A percentile compares a stretch with the other conserved stretches of the same genome.
Conservation (phyloP, 2,888 invertebrate species). For the Drosophila bunnanda region DNA sequence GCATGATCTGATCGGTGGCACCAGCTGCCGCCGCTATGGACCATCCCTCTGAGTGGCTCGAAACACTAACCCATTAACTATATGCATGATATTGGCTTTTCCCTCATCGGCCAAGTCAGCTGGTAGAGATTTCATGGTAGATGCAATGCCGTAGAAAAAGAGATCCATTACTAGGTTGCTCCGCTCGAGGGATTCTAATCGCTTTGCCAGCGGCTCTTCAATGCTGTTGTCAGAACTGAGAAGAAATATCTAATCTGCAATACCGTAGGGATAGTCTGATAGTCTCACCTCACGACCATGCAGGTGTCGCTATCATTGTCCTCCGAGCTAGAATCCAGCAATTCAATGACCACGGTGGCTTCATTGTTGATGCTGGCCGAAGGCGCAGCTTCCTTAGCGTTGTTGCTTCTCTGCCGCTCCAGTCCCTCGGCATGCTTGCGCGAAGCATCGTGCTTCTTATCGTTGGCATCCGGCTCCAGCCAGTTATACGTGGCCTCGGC, state of each 20-base stretch:
- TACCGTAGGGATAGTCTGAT: too few relatives aligned
- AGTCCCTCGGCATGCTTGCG: slow-evolving; percentile 57
- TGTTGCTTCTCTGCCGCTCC: slow-evolving; percentile 4
- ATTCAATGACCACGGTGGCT: background rate
- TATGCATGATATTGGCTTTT: slow-evolving; percentile 79
- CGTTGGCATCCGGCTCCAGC: slow-evolving; percentile 63
- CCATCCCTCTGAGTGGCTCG: slow-evolving; percentile 53
- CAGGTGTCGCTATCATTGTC: slow-evolving; percentile 54
- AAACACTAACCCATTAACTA: slow-evolving; percentile 77
- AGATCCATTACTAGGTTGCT: slow-evolving; percentile 71
- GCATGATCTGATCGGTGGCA: background rate
- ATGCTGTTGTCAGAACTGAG: slow-evolving; percentile 62
- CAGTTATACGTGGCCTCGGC: slow-evolving; percentile 65
- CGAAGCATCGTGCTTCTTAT: slow-evolving; percentile 65
- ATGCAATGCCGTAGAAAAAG: slow-evolving; percentile 79
- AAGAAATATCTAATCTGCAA: too few relatives aligned
- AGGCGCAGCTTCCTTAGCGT: background rate
- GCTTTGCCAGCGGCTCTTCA: slow-evolving; percentile 56
- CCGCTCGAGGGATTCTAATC: slow-evolving; percentile 61
- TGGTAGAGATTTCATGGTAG: slow-evolving; percentile 77
- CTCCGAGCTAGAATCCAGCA: slow-evolving; percentile 23
- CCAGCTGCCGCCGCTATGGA: background rate
- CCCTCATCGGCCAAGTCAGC: slow-evolving; percentile 78
- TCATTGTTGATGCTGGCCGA: background rate
- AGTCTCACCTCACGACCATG: slow-evolving; percentile 67